Evolutionary conservation across 1,140 invertebrate species (phyloP).

Genomic region (Paracyclopina nana): DNA sequence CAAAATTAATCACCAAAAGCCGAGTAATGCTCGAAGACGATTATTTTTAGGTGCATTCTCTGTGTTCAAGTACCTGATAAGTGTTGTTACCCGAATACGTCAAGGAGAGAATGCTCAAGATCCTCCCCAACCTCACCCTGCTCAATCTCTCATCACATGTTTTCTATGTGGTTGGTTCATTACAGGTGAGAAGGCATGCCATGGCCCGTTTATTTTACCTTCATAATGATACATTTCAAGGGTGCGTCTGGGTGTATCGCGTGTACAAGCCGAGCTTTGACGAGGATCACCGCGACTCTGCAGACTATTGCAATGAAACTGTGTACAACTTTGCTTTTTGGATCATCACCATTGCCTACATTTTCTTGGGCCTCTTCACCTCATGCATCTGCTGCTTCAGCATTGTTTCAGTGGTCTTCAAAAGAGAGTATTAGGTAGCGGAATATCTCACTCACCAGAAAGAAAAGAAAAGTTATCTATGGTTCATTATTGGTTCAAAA

Average conservation of each 20-base stretch:
- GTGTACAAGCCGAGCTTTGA: constrained; percentile 6
- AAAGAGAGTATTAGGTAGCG: too few relatives aligned
- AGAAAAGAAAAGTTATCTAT: too few relatives aligned
- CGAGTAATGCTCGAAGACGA: background rate
- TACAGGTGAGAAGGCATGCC: background rate
- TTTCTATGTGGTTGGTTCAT: constrained; percentile 16
- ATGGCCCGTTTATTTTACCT: too few relatives aligned
- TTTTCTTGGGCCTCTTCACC: constrained; percentile 13
- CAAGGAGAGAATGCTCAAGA: background rate
- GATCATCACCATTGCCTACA: constrained; percentile 13
- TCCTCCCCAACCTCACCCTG: background rate
- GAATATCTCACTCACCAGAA: too few relatives aligned
- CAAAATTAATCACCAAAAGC: background rate
- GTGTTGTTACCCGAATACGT: constrained; percentile 7
- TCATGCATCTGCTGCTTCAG: constrained; percentile 14
- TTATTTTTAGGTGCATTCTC: constrained; percentile 12
- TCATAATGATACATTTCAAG: too few relatives aligned
- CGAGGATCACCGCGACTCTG: background rate
- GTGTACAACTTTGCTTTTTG: constrained; percentile 12
- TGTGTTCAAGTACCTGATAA: constrained; percentile 10
- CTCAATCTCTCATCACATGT: constrained; percentile 7
- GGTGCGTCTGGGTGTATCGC: constrained; percentile 12
- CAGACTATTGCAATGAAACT: background rate
- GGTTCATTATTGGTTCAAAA: too few relatives aligned
- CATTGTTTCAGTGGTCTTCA: constrained; percentile 10